phyloP scores from a whole-genome alignment of 2,113 vertebrate genomes.

The Pluvianellus socialis region DNA sequence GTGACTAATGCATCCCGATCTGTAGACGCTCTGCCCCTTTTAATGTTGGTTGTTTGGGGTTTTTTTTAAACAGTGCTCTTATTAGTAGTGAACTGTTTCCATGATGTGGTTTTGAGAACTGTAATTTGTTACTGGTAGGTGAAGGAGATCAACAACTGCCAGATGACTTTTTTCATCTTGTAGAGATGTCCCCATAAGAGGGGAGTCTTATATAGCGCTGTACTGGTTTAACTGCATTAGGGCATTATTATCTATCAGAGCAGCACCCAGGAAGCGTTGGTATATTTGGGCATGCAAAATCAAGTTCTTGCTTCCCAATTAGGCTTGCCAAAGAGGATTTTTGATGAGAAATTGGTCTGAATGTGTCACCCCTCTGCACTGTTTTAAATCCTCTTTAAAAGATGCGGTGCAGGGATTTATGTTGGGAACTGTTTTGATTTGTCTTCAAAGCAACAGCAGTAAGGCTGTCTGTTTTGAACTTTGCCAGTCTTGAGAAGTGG shows the following conservation, averaged over 20 bases:
- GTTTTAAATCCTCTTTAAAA: neutral
- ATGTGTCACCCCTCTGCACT: neutral
- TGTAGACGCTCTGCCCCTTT: neutral
- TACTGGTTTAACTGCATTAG: neutral
- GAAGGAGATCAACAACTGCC: neutral
- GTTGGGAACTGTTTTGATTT: neutral
- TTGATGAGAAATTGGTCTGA: neutral
- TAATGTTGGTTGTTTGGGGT: neutral
- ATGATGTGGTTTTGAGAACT: neutral
- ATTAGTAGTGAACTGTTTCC: neutral
- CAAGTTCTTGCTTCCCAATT: neutral
- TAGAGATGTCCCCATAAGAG: neutral
- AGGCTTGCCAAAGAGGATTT: neutral
- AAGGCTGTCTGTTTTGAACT: slow-evolving; percentile 1
- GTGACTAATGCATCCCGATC: neutral
- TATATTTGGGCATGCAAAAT: neutral
- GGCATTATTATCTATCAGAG: neutral
- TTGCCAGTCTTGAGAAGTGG: neutral
- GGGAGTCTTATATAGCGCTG: neutral
- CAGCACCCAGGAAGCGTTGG: neutral
- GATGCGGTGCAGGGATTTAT: neutral
- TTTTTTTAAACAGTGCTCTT: neutral
- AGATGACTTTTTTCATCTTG: neutral
- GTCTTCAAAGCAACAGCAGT: neutral
- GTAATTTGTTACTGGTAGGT: neutral